These are phyloP conservation scores for Pelodiscus sinensis DNA, from an alignment of 2,113 vertebrate species.

Conservation along the genomic window DNA sequence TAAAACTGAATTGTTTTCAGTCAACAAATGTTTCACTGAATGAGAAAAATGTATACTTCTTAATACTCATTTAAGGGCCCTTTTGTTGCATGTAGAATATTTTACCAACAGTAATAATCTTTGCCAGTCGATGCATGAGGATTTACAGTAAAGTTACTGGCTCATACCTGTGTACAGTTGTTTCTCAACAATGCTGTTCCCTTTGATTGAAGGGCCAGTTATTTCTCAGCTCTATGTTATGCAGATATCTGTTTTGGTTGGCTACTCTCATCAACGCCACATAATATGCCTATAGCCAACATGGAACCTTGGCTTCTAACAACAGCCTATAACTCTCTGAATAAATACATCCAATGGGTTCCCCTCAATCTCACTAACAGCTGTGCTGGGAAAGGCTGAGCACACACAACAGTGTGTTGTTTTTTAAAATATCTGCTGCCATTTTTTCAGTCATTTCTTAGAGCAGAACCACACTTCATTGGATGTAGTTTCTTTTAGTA, in stretches of 20 bases:
- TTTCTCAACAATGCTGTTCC: conserved; percentile 42
- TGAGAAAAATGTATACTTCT: neutral
- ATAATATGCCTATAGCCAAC: neutral
- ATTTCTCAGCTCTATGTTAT: conserved; percentile 35
- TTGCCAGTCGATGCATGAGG: neutral
- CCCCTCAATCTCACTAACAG: fast-evolving
- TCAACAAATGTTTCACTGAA: neutral
- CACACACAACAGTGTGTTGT: neutral
- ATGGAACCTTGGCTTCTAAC: conserved; percentile 7
- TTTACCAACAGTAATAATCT: conserved; percentile 17
- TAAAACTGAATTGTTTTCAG: neutral
- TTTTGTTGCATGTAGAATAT: conserved; percentile 17
- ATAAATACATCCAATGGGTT: fast-evolving
- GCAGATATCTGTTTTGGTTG: conserved; percentile 55
- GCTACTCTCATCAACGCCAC: neutral
- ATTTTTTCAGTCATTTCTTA: neutral
- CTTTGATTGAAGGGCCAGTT: conserved; percentile 28
- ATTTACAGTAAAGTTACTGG: conserved; percentile 19
- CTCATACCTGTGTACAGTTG: conserved; percentile 59
- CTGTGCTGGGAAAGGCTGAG: fast-evolving
- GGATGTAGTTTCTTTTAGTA: neutral
- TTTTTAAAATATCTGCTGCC: neutral
- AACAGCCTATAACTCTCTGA: neutral
- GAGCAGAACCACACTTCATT: neutral
- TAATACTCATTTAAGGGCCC: neutral